A percentile compares a stretch with the other conserved stretches of the same genome.
Evolutionary conservation across 2,888 invertebrate species (phyloP).

Genomic region (Platycnemis pennipes): DNA sequence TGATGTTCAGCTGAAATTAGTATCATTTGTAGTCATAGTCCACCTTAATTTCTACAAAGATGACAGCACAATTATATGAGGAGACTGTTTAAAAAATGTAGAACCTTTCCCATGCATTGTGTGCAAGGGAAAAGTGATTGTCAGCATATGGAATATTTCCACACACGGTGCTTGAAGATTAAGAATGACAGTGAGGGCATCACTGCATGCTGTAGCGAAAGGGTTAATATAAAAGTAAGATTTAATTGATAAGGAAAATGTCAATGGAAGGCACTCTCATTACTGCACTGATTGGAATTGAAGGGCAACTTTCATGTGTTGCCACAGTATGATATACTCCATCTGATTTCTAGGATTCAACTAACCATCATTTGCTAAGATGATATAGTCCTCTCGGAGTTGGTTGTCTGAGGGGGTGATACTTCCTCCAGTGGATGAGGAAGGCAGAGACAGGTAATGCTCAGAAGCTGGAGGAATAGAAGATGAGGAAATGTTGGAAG

Average conservation of each 20-base stretch:
- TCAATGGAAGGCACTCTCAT: background rate
- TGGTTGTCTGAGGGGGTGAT: conserved; percentile 76
- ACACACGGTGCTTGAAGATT: too few species aligned
- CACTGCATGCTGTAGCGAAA: background rate
- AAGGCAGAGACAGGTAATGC: conserved; percentile 76
- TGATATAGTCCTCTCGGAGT: conserved; percentile 85
- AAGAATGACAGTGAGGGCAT: too few species aligned
- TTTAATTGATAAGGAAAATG: background rate
- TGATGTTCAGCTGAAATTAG: too few species aligned
- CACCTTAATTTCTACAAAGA: too few species aligned
- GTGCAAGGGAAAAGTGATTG: too few species aligned
- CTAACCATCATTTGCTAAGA: conserved; percentile 85
- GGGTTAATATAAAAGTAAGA: background rate
- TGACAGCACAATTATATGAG: too few species aligned
- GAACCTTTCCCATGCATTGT: too few species aligned
- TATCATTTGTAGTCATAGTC: too few species aligned
- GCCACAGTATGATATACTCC: background rate
- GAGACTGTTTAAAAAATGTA: too few species aligned
- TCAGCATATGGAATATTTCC: too few species aligned
- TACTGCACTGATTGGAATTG: background rate
- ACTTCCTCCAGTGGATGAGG: conserved; percentile 69
- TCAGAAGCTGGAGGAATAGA: conserved; percentile 82
- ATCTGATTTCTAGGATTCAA: conserved; percentile 60
- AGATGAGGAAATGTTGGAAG: conserved; percentile 78
- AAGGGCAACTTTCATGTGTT: background rate